These are phyloP conservation scores for Enhydra lutris DNA, from an alignment of 2,113 vertebrate genomes.

Conservation along the genomic window DNA sequence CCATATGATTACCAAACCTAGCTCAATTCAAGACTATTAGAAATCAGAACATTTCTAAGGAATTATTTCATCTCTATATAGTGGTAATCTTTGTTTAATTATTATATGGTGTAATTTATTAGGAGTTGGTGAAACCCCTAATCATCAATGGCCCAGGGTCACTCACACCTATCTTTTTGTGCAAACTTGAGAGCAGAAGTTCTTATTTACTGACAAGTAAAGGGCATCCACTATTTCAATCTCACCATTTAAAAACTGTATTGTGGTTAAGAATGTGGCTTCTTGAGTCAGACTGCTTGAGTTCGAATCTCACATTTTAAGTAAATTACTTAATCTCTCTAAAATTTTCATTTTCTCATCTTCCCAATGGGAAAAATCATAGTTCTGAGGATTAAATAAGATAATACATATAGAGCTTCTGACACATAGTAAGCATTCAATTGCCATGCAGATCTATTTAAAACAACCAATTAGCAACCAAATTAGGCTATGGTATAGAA, in stretches of 20 bases:
- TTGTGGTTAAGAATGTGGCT: neutral
- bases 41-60: neutral
- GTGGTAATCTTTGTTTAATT: neutral
- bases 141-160: neutral
- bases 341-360: neutral
- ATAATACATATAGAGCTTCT: neutral
- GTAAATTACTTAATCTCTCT: slow-evolving; percentile 6
- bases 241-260: neutral
- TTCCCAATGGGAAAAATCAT: neutral
- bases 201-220: neutral
- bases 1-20: neutral
- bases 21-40: neutral
- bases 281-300: slow-evolving; percentile 7
- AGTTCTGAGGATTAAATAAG: neutral
- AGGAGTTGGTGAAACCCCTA: neutral
- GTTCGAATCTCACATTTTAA: neutral
- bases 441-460: neutral
- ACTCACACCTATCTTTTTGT: neutral
- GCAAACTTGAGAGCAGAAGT: neutral
- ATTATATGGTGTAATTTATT: neutral
- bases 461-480: neutral
- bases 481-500: neutral
- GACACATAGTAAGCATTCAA: neutral
- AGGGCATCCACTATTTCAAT: neutral
- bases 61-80: neutral